Conservation (phyloP, 2,113 vertebrate species). For the Axis porcinus region DNA sequence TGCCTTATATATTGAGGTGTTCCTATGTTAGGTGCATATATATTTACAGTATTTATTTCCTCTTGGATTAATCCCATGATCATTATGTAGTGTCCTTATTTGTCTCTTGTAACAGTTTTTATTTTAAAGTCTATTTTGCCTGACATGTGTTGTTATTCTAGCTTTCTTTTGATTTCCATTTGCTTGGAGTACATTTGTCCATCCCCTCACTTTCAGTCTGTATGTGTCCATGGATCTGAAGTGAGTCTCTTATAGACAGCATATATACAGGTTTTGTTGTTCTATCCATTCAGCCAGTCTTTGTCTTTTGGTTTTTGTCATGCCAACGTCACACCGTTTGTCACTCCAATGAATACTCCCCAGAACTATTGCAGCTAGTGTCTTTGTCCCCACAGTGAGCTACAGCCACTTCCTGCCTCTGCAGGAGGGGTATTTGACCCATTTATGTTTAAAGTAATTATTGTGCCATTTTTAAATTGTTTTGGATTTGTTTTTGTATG, state of each 20-base stretch:
- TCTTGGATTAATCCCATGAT: not conserved
- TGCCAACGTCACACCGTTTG: not conserved
- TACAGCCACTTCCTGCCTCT: not conserved
- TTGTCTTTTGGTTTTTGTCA: not conserved
- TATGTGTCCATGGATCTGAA: not conserved
- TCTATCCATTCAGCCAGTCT: not conserved
- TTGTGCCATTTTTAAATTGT: not conserved
- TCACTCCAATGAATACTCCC: not conserved
- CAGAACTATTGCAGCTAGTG: not conserved
- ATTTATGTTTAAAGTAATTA: not conserved
- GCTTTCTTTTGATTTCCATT: not conserved
- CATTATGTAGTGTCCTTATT: not conserved
- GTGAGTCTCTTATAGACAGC: not conserved
- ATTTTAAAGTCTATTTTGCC: not conserved
- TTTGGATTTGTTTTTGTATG: not conserved
- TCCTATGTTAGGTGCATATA: not conserved
- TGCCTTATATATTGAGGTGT: not conserved
- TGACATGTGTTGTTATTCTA: not conserved
- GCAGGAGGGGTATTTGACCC: not conserved
- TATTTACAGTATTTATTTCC: not conserved
- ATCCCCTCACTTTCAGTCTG: not conserved
- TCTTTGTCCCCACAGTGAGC: not conserved
- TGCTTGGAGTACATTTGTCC: not conserved
- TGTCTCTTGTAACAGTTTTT: not conserved
- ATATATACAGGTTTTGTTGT: not conserved